Conservation (phyloP, 1,140 invertebrate species). For the Copidosoma floridanum region DNA sequence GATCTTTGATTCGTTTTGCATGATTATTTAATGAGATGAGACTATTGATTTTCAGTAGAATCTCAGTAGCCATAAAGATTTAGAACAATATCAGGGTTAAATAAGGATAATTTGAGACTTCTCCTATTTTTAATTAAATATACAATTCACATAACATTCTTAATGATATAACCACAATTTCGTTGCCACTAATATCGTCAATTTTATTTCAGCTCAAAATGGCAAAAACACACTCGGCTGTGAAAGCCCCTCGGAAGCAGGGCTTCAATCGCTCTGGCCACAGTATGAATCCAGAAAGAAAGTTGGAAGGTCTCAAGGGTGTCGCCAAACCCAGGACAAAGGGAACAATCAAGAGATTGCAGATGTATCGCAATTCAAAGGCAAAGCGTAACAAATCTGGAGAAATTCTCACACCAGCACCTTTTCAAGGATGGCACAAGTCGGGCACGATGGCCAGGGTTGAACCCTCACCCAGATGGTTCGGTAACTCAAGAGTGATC, state of each 20-base stretch:
- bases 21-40: no score
- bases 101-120: no score
- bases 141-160: no score
- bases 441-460: slow-evolving; percentile 90
- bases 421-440: slow-evolving; percentile 87
- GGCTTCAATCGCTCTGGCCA: slow-evolving; percentile 77
- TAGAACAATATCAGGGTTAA: no score
- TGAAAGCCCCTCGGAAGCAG: slow-evolving; percentile 71
- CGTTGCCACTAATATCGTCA: no score
- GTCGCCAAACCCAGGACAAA: slow-evolving; percentile 84
- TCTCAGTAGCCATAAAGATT: no score
- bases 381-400: slow-evolving; percentile 87
- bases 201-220: no score
- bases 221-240: slow-evolving; percentile 69
- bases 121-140: no score
- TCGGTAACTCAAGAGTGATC: slow-evolving; percentile 90
- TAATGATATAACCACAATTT: no score
- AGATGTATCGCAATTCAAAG: slow-evolving; percentile 98
- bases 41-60: no score
- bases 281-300: slow-evolving; percentile 86
- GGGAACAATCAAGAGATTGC: slow-evolving; percentile 91
- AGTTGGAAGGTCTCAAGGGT: slow-evolving; percentile 74
- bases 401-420: slow-evolving; percentile 90
- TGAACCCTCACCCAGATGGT: slow-evolving; percentile 98
- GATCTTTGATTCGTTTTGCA: no score